Base-by-base conservation (phyloP, 2,113 vertebrate genomes). In the Hucho hucho region DNA sequence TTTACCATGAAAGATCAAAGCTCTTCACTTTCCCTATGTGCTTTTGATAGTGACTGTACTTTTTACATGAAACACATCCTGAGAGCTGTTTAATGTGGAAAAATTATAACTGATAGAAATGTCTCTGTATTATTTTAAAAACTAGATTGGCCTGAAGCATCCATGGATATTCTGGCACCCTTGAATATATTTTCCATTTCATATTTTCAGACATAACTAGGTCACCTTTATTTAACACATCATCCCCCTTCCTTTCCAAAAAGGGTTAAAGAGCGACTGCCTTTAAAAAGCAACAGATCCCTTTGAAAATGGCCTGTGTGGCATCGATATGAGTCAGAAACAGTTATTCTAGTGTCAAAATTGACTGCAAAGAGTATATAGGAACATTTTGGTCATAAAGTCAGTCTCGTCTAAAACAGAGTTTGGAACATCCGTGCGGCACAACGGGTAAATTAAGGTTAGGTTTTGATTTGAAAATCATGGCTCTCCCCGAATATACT, bases 141-240 rank as follows among this genome's bases (percentile, higher is more conserved):
- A 22, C 1, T 11, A 24, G 28, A 63, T 32, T 65, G 29, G 26
- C 71, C 70, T 64, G 70, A 18, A 65, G 74, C 12, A 28, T 73
- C 5, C 20, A 43, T 18, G 22, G 64, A 65, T 76, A 53, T n/a
- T 32, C 11, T 20, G 37, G 43, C n/a, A 4, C 28, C 43, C 28
- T 76, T 70, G 69, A 76, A 74, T 76, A 72, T 63, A n/a, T 4
- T 49, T 59, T 24, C n/a, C 71, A 11, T 72, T 68, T 75, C 47
- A 64, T 79, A 77, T 12, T 49, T 84, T 69, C 53, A 81, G 69
- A 73, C 73, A 58, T 71, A 73, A 80, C 69, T 79, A 71, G 66
- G 73, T 81, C 75, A 83, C 47, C 69, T 79, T 83, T 77, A 79
- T 78, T 75, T 68, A 77, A 71, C 73, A 29, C 61, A 37, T 64